Conservation (phyloP, 1,140 invertebrate species). For the Aphelenchoides fujianensis region DNA sequence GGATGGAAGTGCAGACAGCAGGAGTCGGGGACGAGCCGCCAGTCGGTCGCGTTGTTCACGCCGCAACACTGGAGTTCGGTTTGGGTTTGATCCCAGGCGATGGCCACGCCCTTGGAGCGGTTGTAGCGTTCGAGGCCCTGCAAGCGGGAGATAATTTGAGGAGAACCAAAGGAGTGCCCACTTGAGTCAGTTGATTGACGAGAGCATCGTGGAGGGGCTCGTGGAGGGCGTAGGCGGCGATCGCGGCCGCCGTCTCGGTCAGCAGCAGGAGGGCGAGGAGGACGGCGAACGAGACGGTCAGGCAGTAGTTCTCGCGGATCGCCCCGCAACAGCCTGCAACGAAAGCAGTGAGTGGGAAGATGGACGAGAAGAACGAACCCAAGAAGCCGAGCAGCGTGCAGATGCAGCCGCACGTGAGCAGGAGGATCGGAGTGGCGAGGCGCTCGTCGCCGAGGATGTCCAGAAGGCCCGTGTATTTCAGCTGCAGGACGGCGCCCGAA, state of each 20-base stretch:
- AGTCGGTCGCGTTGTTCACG: conserved; percentile 62
- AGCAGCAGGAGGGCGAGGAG: conserved; percentile 64
- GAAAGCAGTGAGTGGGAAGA: neutral
- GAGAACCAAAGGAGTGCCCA: too few species aligned
- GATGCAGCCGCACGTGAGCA: conserved; percentile 50
- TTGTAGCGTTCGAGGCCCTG: conserved; percentile 58
- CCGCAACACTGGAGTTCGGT: conserved; percentile 64
- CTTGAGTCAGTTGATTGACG: conserved; percentile 50
- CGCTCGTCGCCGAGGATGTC: conserved; percentile 55
- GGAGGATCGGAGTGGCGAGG: conserved; percentile 58
- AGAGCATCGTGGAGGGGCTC: conserved; percentile 49
- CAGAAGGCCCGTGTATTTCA: conserved; percentile 58
- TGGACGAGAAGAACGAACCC: conserved; percentile 20
- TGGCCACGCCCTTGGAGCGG: conserved; percentile 38
- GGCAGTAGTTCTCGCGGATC: conserved; percentile 60
- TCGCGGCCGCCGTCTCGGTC: conserved; percentile 64
- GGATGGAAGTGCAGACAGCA: conserved; percentile 59
- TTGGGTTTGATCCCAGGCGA: conserved; percentile 63
- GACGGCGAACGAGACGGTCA: conserved; percentile 63
- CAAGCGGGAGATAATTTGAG: too few species aligned
- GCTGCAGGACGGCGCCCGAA: conserved; percentile 55
- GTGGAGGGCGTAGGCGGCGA: conserved; percentile 65
- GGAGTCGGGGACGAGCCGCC: conserved; percentile 58
- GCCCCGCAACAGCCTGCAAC: conserved; percentile 54
- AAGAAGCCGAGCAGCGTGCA: conserved; percentile 59